Evolutionary conservation across 2,113 vertebrate genomes (phyloP), one percentile per base, ranked within the genome.

Genomic region (Salvelinus alpinus): DNA sequence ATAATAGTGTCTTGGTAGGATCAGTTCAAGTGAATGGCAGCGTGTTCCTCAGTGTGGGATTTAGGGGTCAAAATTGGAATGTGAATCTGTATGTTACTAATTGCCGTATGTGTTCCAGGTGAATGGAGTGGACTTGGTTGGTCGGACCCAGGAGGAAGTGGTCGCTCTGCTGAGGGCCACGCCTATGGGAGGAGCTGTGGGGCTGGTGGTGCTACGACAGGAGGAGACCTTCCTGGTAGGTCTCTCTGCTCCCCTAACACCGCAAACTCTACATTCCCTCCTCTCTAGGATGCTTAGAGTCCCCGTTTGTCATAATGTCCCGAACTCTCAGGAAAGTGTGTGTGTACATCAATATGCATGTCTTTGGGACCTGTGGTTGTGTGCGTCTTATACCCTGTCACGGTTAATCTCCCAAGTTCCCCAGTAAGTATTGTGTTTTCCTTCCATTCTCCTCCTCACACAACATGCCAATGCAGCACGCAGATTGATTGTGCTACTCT

Each of bases 141-240:
- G 97, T 29, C 95, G 94, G 83, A 96, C 95, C n/a, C 97, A 99
- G 85, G 97, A 99, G 85, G 97, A 98, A 91, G 96, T 96, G 73
- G 97, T 99, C 69, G 93, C 96, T 16, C 85, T 98, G 87, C 90
- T 99, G 77, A 88, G 97, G 87, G 96, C 95, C 81, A 99, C 96
- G 6, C 96, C 96, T 82, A 97, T 98, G 96, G 97, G 96, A 16
- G 97, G 97, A 1, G 93, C 93, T 0, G 96, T 99, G 16, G 92
- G 89, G 78, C 94, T 99, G 66, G 83, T 97, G 82, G 93, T 99
- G 74, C 93, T 96, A 75, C 94, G 96, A 4, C 97, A 97, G 83
- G 97, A 99, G 85, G 97, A 99, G 4, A 48, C 94, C 48, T 96
- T 98, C 86, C 93, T 96, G 95, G 97, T 99, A 88, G 1, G 68